Percentiles rank a stretch among this genome's conserved stretches.
phyloP scores from a whole-genome alignment of 2,113 vertebrate species.

The Chaenogobius annularis region DNA sequence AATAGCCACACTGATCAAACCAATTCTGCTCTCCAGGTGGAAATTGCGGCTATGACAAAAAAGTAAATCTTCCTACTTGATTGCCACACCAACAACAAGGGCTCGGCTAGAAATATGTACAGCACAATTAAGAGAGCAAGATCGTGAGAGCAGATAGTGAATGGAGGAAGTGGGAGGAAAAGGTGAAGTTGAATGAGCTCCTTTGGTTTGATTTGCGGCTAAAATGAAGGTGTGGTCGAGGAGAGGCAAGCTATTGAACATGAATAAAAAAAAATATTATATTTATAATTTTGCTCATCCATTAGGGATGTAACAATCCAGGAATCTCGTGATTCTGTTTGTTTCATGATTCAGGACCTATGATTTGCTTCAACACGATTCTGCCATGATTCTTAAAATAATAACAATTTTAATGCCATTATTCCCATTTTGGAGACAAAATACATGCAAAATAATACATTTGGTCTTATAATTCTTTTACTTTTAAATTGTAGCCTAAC shows the following conservation, averaged over 20 bases:
- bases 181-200: not conserved
- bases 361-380: no score
- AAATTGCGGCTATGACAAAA: constrained; percentile 5
- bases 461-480: no score
- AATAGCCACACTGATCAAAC: constrained; percentile 36
- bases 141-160: not conserved
- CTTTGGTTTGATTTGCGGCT: not conserved
- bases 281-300: no score
- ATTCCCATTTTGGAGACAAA: no score
- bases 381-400: no score
- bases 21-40: not conserved
- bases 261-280: no score
- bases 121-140: not conserved
- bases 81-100: not conserved
- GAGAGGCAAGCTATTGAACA: not conserved
- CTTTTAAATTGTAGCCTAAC: no score
- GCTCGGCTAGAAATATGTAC: not conserved
- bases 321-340: no score
- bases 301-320: no score
- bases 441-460: no score
- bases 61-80: not conserved
- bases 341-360: no score
- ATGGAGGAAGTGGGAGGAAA: not conserved
- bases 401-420: no score
- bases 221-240: not conserved